Percentiles rank a stretch among this genome's conserved stretches.
phyloP scores from a whole-genome alignment of 2,888 invertebrate genomes.

The Phrixothrix hirtus region DNA sequence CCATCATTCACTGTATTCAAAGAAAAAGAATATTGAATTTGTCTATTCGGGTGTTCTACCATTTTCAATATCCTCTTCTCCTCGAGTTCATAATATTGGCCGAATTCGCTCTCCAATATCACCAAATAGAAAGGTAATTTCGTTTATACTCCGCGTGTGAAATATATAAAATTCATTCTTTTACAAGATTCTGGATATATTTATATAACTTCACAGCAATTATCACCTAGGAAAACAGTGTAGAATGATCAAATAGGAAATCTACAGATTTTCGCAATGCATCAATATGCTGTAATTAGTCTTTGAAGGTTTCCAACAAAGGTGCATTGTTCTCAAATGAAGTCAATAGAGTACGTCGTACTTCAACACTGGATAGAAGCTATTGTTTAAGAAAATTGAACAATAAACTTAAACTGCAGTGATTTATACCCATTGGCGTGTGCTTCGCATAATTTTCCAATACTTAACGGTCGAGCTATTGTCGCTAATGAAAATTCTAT shows the following conservation, averaged over 20 bases:
- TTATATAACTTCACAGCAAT: slow-evolving; percentile 12
- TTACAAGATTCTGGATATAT: background rate
- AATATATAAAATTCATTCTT: background rate
- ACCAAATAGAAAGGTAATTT: slow-evolving; percentile 3
- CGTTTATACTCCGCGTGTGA: slow-evolving; percentile 3
- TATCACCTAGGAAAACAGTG: slow-evolving; percentile 8
- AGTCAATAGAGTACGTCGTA: slow-evolving; percentile 17
- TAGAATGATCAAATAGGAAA: background rate
- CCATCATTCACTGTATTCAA: slow-evolving; percentile 1
- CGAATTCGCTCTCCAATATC: slow-evolving; percentile 2
- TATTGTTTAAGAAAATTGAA: slow-evolving; percentile 14
- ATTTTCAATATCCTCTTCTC: slow-evolving; percentile 11
- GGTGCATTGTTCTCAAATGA: slow-evolving; percentile 17
- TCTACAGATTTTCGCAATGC: slow-evolving; percentile 3
- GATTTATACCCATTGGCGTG: too few species aligned
- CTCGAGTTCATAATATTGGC: slow-evolving; percentile 1
- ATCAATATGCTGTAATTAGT: slow-evolving; percentile 19
- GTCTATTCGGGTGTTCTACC: slow-evolving; percentile 6
- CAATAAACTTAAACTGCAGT: slow-evolving; percentile 20
- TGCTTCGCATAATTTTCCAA: too few species aligned
- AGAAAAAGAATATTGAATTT: slow-evolving; percentile 8
- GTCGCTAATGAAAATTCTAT: too few species aligned
- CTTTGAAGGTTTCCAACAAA: slow-evolving; percentile 15
- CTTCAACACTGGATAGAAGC: slow-evolving; percentile 8
- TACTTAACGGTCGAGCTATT: too few species aligned